These are phyloP conservation scores for Vulpes ferrilata DNA, from an alignment of 2,113 vertebrate genomes.

Conservation along the genomic window DNA sequence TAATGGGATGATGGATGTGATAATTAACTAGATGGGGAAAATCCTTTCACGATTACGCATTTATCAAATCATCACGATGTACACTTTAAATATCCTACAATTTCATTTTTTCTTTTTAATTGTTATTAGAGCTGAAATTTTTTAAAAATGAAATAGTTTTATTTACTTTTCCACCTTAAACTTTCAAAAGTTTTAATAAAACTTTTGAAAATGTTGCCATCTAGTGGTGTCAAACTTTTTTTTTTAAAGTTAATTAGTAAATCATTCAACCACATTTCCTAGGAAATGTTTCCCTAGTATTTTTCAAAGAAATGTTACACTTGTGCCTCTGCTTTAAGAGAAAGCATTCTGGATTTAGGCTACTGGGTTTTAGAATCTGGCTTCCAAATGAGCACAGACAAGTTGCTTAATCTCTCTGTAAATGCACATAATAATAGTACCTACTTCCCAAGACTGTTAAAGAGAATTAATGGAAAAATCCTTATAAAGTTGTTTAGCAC, in stretches of 20 bases:
- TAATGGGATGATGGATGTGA: not conserved
- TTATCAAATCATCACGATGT: not conserved
- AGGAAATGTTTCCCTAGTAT: not conserved
- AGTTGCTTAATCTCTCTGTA: not conserved
- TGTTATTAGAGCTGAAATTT: not conserved
- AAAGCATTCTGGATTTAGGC: not conserved
- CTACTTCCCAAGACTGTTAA: not conserved
- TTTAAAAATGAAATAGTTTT: not conserved
- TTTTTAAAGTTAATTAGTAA: not conserved
- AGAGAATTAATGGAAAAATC: not conserved
- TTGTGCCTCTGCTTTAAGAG: not conserved
- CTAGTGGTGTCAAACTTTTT: slow-evolving; percentile 70
- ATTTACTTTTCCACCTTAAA: not conserved
- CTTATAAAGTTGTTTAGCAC: not conserved
- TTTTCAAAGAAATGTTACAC: slow-evolving; percentile 23
- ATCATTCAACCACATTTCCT: not conserved
- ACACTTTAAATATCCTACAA: not conserved
- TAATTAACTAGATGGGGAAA: not conserved
- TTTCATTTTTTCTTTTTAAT: not conserved
- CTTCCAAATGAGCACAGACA: not conserved
- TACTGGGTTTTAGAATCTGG: slow-evolving; percentile 12
- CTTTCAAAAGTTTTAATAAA: not conserved
- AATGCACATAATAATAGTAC: not conserved
- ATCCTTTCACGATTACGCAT: not conserved
- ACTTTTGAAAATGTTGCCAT: slow-evolving; percentile 77